phyloP scores from a whole-genome alignment of 2,797 vertebrate genomes.

The Pangasius sanitwongsei region DNA sequence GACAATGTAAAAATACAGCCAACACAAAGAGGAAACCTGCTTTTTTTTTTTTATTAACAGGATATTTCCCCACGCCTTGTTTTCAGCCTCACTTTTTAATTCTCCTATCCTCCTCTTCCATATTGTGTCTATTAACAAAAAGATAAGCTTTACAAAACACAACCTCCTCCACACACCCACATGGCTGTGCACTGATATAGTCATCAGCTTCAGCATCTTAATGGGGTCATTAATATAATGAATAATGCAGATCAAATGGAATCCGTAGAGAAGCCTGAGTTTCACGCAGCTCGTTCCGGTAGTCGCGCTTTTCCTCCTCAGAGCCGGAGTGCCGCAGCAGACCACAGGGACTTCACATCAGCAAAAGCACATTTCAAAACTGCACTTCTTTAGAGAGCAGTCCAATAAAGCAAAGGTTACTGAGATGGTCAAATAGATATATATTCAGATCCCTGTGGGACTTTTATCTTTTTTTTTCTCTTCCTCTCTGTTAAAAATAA shows the following conservation, averaged over 20 bases:
- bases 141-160: conserved; percentile 23
- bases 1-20: conserved; percentile 44
- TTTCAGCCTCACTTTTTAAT: neutral
- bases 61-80: conserved; percentile 27
- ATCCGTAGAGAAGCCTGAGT: neutral
- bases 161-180: conserved; percentile 12
- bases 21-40: conserved; percentile 40
- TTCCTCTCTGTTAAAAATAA: conserved; percentile 35
- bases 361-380: conserved; percentile 28
- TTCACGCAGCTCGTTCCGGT: neutral
- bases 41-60: conserved; percentile 22
- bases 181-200: conserved; percentile 10
- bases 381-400: conserved; percentile 8
- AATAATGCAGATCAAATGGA: conserved; percentile 37
- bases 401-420: conserved; percentile 27
- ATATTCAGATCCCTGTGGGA: conserved; percentile 32
- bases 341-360: conserved; percentile 11
- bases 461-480: neutral
- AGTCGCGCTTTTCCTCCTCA: neutral
- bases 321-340: neutral
- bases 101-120: neutral
- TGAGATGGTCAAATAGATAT: conserved; percentile 34
- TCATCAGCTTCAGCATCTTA: conserved; percentile 41
- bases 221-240: conserved; percentile 40
- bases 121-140: conserved; percentile 29